phyloP scores from a whole-genome alignment of 1,140 invertebrate species.

The Drosophila leontia region DNA sequence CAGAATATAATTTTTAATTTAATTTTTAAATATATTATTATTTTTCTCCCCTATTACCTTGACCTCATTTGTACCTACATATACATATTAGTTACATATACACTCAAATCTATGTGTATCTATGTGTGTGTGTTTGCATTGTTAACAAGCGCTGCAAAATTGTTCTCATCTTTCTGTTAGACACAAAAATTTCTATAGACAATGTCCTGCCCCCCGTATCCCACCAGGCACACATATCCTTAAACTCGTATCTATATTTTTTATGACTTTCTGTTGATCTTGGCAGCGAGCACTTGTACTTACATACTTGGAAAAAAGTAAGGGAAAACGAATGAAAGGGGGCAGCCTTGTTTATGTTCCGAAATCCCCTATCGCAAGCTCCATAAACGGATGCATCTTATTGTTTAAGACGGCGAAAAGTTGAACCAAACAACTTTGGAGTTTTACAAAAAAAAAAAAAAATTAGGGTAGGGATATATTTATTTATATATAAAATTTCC shows the following conservation, averaged over 20 bases:
- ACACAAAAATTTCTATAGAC: constrained; percentile 72
- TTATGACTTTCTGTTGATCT: constrained; percentile 81
- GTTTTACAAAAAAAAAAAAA: background rate
- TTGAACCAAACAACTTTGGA: constrained; percentile 15
- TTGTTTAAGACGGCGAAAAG: constrained; percentile 38
- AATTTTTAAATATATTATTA: background rate
- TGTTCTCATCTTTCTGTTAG: constrained; percentile 72
- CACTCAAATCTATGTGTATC: constrained; percentile 25
- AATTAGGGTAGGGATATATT: background rate
- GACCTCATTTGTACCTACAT: background rate
- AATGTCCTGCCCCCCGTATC: constrained; percentile 28
- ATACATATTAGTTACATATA: constrained; percentile 2
- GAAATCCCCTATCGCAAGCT: constrained; percentile 58
- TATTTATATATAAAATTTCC: background rate
- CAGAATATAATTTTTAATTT: background rate
- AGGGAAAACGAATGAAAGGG: background rate
- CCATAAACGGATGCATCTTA: constrained; percentile 41
- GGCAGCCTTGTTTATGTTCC: constrained; percentile 57
- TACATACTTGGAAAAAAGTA: background rate
- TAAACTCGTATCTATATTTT: constrained; percentile 71
- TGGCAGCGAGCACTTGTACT: constrained; percentile 20
- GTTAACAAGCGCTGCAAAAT: constrained; percentile 71
- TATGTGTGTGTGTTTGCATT: constrained; percentile 59
- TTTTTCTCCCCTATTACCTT: background rate
- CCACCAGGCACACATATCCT: constrained; percentile 14